Conservation (phyloP, 2,797 vertebrate species). For the Caiman crocodilus region DNA sequence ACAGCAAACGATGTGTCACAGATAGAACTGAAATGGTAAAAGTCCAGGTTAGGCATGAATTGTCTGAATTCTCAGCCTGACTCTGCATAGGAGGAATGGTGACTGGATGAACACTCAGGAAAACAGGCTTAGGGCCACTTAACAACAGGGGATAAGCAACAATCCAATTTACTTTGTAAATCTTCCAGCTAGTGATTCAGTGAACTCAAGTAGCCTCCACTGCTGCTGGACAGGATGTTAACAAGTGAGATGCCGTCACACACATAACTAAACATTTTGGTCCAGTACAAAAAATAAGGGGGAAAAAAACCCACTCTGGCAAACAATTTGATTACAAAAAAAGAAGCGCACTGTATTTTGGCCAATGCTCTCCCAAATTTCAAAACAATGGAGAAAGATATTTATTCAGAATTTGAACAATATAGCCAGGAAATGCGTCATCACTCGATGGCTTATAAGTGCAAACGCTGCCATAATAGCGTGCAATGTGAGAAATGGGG, state of each 20-base stretch:
- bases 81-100: background rate
- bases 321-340: background rate
- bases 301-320: slow-evolving; percentile 6
- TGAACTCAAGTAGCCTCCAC: background rate
- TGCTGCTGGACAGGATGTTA: background rate
- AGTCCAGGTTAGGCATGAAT: background rate
- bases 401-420: slow-evolving; percentile 23
- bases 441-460: background rate
- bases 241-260: background rate
- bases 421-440: slow-evolving; percentile 17
- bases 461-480: background rate
- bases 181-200: background rate
- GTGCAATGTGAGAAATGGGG: background rate
- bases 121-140: background rate
- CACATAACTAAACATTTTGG: slow-evolving; percentile 6
- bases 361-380: background rate
- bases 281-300: slow-evolving; percentile 13
- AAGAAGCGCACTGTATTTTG: background rate
- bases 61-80: background rate
- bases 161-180: background rate
- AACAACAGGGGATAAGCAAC: background rate
- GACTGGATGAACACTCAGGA: background rate
- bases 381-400: background rate
- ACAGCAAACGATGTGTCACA: background rate
- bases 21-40: background rate